Evolutionary conservation across 2,113 vertebrate species (phyloP).

Genomic region (Gallinago undulata): DNA sequence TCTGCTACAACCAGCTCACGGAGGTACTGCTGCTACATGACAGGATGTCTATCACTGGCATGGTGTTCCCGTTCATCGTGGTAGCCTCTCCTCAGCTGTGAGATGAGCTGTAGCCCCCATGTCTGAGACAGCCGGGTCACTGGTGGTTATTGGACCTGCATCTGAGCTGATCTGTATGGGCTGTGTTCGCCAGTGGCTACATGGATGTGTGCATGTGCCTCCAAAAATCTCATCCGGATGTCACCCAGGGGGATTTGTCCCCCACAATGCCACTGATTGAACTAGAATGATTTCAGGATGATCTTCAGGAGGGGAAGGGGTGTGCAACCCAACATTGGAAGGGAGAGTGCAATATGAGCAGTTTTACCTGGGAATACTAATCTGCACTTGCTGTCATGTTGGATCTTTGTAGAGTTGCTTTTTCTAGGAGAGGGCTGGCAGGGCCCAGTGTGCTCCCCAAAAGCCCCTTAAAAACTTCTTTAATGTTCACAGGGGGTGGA

Average conservation of each 20-base stretch:
- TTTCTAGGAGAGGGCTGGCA: neutral
- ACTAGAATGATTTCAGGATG: neutral
- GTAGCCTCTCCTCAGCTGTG: neutral
- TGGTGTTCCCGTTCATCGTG: rapidly evolving
- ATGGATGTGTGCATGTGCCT: rapidly evolving
- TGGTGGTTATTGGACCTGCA: neutral
- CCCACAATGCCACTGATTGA: neutral
- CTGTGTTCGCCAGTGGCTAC: rapidly evolving
- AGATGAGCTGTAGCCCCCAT: neutral
- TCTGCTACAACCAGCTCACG: neutral
- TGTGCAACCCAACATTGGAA: neutral
- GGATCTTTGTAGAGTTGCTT: neutral
- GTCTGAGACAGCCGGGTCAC: neutral
- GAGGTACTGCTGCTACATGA: neutral
- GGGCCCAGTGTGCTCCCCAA: neutral
- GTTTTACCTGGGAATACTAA: neutral
- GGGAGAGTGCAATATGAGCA: neutral
- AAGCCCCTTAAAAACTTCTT: neutral
- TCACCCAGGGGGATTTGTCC: rapidly evolving
- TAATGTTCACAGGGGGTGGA: neutral
- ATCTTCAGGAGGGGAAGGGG: neutral
- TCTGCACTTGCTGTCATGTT: neutral
- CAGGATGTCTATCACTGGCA: too few species aligned
- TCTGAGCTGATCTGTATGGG: neutral
- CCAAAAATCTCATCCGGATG: neutral